These are phyloP conservation scores for Carduelis carduelis DNA, from an alignment of 2,797 vertebrate species.

Conservation along the genomic window DNA sequence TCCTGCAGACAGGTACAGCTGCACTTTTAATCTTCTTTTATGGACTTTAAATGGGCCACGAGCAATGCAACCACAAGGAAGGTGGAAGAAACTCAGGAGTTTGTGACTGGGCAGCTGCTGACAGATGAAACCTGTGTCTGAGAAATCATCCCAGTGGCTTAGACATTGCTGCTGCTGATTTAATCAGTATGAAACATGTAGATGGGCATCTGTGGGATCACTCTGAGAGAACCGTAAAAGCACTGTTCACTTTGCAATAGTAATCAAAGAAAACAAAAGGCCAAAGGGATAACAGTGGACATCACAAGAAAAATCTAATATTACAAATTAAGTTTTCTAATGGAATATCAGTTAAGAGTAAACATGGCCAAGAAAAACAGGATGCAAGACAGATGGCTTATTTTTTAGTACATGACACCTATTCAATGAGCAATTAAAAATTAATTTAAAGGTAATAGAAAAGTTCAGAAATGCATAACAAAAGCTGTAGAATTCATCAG, in stretches of 20 bases:
- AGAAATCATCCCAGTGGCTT: neutral
- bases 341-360: neutral
- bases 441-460: neutral
- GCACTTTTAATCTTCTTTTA: neutral
- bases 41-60: neutral
- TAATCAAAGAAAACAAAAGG: neutral
- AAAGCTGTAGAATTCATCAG: neutral
- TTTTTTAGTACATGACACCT: neutral
- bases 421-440: neutral
- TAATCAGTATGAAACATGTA: neutral
- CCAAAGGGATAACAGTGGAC: neutral
- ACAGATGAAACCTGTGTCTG: neutral
- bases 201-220: neutral
- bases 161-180: neutral
- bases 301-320: neutral
- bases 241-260: neutral
- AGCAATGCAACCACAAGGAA: neutral
- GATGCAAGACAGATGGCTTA: neutral
- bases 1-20: neutral
- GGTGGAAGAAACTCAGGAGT: accelerated
- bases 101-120: neutral
- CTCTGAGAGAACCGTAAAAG: neutral
- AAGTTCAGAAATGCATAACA: neutral
- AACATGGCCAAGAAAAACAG: neutral
- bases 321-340: neutral